Evolutionary conservation across 2,888 invertebrate genomes (phyloP), one percentile per base, ranked within the genome.

Genomic region (Schizaphis graminum): DNA sequence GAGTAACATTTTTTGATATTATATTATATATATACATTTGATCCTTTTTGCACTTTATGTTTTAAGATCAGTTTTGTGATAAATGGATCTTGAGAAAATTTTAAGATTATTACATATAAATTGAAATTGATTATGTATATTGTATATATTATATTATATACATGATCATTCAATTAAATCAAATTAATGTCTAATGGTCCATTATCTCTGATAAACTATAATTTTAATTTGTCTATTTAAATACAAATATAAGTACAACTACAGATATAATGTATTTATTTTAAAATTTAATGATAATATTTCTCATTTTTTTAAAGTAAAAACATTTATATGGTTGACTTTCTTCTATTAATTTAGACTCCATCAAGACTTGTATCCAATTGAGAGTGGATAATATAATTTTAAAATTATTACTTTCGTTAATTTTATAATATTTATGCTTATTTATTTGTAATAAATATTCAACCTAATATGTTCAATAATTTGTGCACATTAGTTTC

Each of bases 181-280:
- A n/a, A 16, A 67, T 56, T 88, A 56, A 35, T 89, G 3, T 56
- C 13, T 89, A 89, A 89, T 89, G 26, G 26, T 35, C 28, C 28
- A 57, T 89, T 89, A 44, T 89, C 35, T 57, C 28, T n/a, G 89
- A 57, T 88, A 24, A 56, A 41, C 26, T 56, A 10, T 35, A 35
- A 56, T 88, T 88, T 35, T 3, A 56, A 88, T 35, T 88, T 89
- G 57, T 47, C 44, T 89, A 89, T 57, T 89, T 44, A 7, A 89
- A 89, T 89, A 44, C 28, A 35, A 35, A 35, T 57, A 2, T 3
- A 53, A 53, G 89, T 89, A 35, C 3, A 89, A 89, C 44, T 89
- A 35, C n/a, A 57, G 41, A 28, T 41, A 41, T 53, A 35, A 88
- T 88, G 21, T 13, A 47, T 49, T n/a, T n/a, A n/a, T n/a, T n/a